A percentile compares a stretch with the other conserved stretches of the same genome.
These are phyloP conservation scores for Pantala flavescens DNA, from an alignment of 1,140 invertebrate genomes.

Conservation along the genomic window DNA sequence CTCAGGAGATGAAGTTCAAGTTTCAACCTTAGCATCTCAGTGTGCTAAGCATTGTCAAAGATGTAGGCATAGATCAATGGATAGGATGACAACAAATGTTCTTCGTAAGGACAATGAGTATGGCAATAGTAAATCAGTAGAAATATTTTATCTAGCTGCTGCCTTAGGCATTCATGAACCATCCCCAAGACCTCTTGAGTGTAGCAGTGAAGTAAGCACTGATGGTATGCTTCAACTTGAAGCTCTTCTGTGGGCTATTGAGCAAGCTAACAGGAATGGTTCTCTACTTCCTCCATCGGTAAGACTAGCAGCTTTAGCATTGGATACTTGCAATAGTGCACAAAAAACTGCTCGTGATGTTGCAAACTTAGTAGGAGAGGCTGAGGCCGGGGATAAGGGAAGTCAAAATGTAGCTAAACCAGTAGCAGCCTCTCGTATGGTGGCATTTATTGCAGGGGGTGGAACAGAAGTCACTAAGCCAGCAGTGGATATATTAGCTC, in stretches of 20 bases:
- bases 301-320: constrained; percentile 21
- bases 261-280: constrained; percentile 17
- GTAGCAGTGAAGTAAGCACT: constrained; percentile 23
- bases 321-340: constrained; percentile 23
- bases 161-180: too few relatives aligned
- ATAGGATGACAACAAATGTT: neutral
- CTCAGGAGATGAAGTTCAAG: constrained; percentile 26
- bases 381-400: neutral
- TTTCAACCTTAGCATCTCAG: constrained; percentile 24
- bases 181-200: constrained; percentile 25
- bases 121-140: too few relatives aligned
- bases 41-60: neutral
- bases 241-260: constrained; percentile 27
- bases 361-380: constrained; percentile 25
- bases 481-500: neutral
- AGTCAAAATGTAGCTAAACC: too few relatives aligned
- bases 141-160: too few relatives aligned
- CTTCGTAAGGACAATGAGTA: too few relatives aligned
- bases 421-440: neutral
- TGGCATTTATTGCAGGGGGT: constrained; percentile 5
- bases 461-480: constrained; percentile 11
- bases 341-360: constrained; percentile 26
- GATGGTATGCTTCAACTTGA: constrained; percentile 27
- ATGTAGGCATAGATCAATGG: constrained; percentile 3
- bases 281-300: neutral